These are phyloP conservation scores for Pachyuromys duprasi DNA, from an alignment of 2,797 vertebrate species.

Conservation along the genomic window DNA sequence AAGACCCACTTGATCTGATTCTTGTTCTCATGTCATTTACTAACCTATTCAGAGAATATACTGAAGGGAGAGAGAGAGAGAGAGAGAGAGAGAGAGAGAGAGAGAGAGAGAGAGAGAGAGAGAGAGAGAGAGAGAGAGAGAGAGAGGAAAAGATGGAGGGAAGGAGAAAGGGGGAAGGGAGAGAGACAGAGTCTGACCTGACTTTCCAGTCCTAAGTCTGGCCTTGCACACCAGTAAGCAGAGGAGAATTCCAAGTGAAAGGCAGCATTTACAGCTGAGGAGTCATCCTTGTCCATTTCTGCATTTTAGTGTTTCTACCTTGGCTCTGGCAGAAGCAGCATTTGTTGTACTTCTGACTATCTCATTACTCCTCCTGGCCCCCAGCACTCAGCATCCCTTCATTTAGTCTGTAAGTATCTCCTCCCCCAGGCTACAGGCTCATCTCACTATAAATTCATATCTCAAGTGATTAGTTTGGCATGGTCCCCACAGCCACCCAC, in stretches of 20 bases:
- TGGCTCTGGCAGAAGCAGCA: not conserved
- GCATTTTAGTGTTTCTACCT: conserved; percentile 1
- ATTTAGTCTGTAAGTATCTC: not conserved
- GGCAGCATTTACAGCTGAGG: not conserved
- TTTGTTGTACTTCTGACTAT: not conserved
- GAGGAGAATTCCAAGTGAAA: not conserved
- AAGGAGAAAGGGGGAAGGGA: not conserved
- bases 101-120: not conserved
- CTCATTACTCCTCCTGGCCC: not conserved
- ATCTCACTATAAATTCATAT: conserved; percentile 34
- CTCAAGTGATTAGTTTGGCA: conserved; percentile 20
- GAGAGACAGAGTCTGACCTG: not conserved
- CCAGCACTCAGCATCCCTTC: not conserved
- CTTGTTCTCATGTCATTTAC: conserved; percentile 50
- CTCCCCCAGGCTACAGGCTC: not conserved
- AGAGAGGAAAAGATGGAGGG: not conserved
- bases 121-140: not conserved
- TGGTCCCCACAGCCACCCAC: not conserved
- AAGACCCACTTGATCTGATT: conserved; percentile 63
- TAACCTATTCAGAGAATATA: not conserved
- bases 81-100: not conserved
- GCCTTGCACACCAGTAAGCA: not conserved
- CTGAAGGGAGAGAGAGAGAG: too few species aligned
- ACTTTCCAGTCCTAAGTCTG: not conserved
- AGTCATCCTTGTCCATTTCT: conserved; percentile 42